Percentiles rank a stretch among this genome's conserved stretches.
Evolutionary conservation across 2,888 invertebrate species (phyloP).

Genomic region (Rosalia funebris): DNA sequence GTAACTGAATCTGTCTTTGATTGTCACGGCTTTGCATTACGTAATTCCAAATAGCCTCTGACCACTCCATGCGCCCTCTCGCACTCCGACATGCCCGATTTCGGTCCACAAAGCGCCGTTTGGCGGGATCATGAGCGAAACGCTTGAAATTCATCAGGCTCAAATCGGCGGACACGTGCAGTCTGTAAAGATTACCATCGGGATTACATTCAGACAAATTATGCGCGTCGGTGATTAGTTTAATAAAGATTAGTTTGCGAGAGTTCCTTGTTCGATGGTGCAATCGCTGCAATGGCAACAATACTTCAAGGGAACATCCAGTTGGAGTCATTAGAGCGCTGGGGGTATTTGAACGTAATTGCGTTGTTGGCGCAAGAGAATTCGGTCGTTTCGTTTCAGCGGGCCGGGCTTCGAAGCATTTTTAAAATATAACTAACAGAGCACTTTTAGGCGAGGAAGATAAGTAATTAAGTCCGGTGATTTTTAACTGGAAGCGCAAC

Average conservation of each 20-base stretch:
- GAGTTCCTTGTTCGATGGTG: slow-evolving; percentile 4
- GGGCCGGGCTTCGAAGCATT: too few relatives aligned
- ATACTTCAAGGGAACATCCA: slow-evolving; percentile 8
- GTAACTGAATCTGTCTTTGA: too few relatives aligned
- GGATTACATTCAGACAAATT: slow-evolving; percentile 61
- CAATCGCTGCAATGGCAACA: background rate
- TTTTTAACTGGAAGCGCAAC: too few relatives aligned
- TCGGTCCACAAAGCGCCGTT: slow-evolving; percentile 16
- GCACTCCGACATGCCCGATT: background rate
- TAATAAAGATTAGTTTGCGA: slow-evolving; percentile 58
- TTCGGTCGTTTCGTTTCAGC: too few relatives aligned
- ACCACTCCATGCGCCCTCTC: too few relatives aligned
- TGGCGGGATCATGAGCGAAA: slow-evolving; percentile 37
- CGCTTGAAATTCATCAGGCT: slow-evolving; percentile 59
- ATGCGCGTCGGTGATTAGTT: slow-evolving; percentile 62
- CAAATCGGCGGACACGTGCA: slow-evolving; percentile 53
- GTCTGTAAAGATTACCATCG: slow-evolving; percentile 62
- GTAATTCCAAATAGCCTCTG: too few relatives aligned
- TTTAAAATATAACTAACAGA: too few relatives aligned
- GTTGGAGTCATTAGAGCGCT: background rate
- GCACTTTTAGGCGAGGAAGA: too few relatives aligned
- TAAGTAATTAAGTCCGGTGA: too few relatives aligned
- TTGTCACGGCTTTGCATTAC: too few relatives aligned
- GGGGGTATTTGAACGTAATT: background rate
- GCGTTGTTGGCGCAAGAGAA: background rate